Evolutionary conservation across 1,140 invertebrate genomes (phyloP), one percentile per base, ranked within the genome.

Genomic region (Ganaspis sp.): DNA sequence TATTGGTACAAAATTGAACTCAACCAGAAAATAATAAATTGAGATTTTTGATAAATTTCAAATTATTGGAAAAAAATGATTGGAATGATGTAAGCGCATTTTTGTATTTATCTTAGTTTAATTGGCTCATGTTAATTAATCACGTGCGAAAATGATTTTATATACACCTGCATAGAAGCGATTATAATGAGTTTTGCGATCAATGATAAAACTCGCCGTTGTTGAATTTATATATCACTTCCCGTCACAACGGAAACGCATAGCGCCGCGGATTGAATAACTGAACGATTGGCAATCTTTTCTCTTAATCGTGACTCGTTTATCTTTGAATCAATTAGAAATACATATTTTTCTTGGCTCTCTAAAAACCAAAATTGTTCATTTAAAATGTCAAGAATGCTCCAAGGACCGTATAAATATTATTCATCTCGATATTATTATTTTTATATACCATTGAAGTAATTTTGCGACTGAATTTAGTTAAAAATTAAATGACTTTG

Each of bases 101-200:
- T 34, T 34, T 34, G n/a, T 34, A 34, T 6, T 34, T 34, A 34
- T 34, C 29, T 34, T 34, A 34, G 2, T 34, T 34, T 34, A 34
- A 49, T 49, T 49, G n/a, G 45, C n/a, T 17, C 17, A 45, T 4
- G n/a, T 49, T 5, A 49, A 49, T 49, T 49, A 49, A 49, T 49
- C 15, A 49, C 45, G 45, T 49, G 45, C 45, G 45, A 49, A 49
- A 49, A 49, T 49, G 8, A 49, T 49, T 17, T 49, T 15, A 17
- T 4, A 49, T 49, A n/a, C 45, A 49, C 45, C 45, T 49, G 45
- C 45, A 49, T 49, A 49, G 17, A 49, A 49, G 12, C 5, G 45
- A 49, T 49, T 49, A 58, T 64, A 64, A 64, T 64, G 58, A 29
- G 58, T 12, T 26, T 26, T 64, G 15, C 58, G 58, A 64, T 64